Evolutionary conservation across 2,888 invertebrate species (phyloP), one percentile per base, ranked within the genome.

Genomic region (Caenorhabditis sp.): DNA sequence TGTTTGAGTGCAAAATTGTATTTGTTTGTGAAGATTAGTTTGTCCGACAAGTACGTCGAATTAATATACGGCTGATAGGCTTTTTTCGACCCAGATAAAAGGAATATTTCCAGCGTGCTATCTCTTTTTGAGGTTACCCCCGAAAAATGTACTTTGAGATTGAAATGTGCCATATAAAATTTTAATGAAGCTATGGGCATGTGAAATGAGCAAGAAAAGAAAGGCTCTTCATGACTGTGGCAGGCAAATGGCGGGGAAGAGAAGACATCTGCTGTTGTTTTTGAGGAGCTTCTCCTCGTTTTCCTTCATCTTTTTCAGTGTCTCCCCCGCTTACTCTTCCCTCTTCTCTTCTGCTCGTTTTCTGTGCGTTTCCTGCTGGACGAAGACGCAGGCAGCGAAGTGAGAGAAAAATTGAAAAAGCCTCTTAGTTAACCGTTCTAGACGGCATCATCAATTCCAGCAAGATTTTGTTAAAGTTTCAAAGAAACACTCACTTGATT

Each of bases 251-350:
- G 74, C 22, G 54, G 51, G 51, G 64, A 56, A 12, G 35, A 28
- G 68, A 76, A 76, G 76, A 51, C 76, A 69, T 77, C 69, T 77
- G 68, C 63, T 76, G 77, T 63, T 75, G 61, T 79, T 70, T 73
- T 64, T 79, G 70, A 77, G 72, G 69, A 70, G 54, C 77, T 73
- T 51, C 77, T 58, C 63, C 77, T 35, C 63, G 51, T 44, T 69
- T 59, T 68, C 63, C 56, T 35, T 61, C 75, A 75, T 69, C 51
- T 69, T 61, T 74, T 64, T 61, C 74, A 58, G 70, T 59, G 38
- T 54, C 69, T 74, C 69, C 68, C 63, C 69, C 58, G 19, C 69
- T 58, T 68, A 19, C 74, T 47, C 54, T 68, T 63, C 49, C 72
- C 31, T 79, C 28, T 38, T 44, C 72, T 47, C 70, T 54, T 76